Percentiles rank a stretch among this genome's conserved stretches.
These are phyloP conservation scores for Ceratotherium simum DNA, from an alignment of 2,113 vertebrate genomes.

Conservation along the genomic window DNA sequence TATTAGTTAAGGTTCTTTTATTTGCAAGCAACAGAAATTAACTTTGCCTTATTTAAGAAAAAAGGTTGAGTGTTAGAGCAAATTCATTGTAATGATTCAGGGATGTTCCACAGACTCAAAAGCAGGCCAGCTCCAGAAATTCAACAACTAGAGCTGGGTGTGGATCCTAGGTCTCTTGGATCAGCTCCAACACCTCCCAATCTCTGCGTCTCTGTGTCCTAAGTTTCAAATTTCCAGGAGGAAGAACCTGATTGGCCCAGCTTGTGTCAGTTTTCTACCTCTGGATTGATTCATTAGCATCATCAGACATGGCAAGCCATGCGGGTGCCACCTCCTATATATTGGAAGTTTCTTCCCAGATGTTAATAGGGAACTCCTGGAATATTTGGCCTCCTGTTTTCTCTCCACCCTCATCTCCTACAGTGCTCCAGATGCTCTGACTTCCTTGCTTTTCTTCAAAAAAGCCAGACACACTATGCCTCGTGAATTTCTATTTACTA, in stretches of 20 bases:
- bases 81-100: slow-evolving; percentile 27
- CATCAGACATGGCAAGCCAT: not conserved
- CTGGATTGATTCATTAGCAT: not conserved
- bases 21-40: slow-evolving; percentile 59
- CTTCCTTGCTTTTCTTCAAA: slow-evolving; percentile 30
- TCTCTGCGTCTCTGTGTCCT: not conserved
- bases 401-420: not conserved
- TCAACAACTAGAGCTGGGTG: not conserved
- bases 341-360: not conserved
- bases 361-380: not conserved
- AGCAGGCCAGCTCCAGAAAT: slow-evolving; percentile 22
- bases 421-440: not conserved
- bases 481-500: not conserved
- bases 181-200: not conserved
- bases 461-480: not conserved
- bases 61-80: not conserved
- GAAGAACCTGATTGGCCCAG: not conserved
- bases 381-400: not conserved
- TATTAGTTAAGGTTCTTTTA: slow-evolving; percentile 59
- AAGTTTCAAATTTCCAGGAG: slow-evolving; percentile 13
- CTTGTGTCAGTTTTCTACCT: not conserved
- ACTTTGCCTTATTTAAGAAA: slow-evolving; percentile 58
- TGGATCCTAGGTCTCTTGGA: not conserved
- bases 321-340: not conserved
- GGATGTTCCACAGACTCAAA: not conserved